Evolutionary conservation across 2,113 vertebrate genomes (phyloP).

Genomic region (Thinocorus orbignyianus): DNA sequence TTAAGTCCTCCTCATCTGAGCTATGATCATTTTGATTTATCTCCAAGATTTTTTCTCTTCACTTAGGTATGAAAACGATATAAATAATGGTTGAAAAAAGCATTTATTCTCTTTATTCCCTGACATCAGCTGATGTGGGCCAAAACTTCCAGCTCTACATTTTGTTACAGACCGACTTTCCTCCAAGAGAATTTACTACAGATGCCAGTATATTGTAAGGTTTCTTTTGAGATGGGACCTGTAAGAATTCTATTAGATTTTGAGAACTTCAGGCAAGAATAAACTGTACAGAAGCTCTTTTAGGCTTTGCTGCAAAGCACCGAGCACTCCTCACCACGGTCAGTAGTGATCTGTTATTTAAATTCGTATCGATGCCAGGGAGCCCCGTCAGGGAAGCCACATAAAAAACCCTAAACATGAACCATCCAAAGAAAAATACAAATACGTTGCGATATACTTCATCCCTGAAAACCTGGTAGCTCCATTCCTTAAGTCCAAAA

Average conservation of each 20-base stretch:
- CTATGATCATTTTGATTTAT: neutral
- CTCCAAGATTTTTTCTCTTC: neutral
- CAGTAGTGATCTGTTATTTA: neutral
- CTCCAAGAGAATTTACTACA: neutral
- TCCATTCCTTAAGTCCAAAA: neutral
- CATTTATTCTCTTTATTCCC: neutral
- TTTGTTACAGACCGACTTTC: neutral
- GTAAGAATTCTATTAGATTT: neutral
- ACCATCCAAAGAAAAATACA: neutral
- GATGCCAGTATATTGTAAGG: neutral
- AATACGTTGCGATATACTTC: neutral
- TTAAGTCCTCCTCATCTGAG: neutral
- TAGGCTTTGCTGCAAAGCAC: neutral
- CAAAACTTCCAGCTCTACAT: neutral
- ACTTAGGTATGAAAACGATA: neutral
- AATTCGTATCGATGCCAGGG: neutral
- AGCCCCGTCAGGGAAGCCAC: neutral
- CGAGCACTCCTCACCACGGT: neutral
- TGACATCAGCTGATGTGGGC: fast-evolving
- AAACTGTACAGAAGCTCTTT: neutral
- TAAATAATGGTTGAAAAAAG: neutral
- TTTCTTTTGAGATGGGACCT: neutral
- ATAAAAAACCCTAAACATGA: neutral
- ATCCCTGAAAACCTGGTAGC: neutral
- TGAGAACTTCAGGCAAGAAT: neutral